Evolutionary conservation across 2,888 invertebrate genomes (phyloP), one percentile per base, ranked within the genome.

Genomic region (Steromphala cineraria): DNA sequence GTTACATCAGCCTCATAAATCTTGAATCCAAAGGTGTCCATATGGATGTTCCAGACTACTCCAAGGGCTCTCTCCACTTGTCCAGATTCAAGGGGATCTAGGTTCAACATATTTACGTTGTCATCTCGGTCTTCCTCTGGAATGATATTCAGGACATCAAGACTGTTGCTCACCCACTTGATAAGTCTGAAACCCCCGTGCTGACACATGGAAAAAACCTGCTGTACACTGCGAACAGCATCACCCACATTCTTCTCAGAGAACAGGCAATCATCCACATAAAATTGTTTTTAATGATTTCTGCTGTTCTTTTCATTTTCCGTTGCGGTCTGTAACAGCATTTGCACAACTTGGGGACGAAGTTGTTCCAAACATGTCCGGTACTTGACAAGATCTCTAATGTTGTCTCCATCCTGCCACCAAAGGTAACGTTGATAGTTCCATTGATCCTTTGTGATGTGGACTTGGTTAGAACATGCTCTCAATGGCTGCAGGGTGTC

Each of bases 401-500:
- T 53, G 52, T 17, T 24, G 75, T 75, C 53, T 19, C 53, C 75
- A 10, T 53, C 53, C 10, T 17, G 52, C 81, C 84, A 87, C 86
- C 84, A 86, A 19, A 84, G 78, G 75, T 85, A 85, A 19, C 82
- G 53, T 13, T 83, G 53, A 10, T 56, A 76, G 46, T 81, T 78
- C 28, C 83, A 75, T 52, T 86, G 83, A 5, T 81, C 24, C 19
- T 80, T 62, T 1, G 55, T 19, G 2, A 87, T 85, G 13, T 53
- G 62, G 8, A 85, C 83, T 52, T 85, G 85, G 75, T n/a, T 79
- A 79, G 53, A 83, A 82, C 83, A 83, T 84, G 67, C 56, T 79
- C n/a, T 86, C 83, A 46, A 84, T 84, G 78, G n/a, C n/a, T n/a
- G n/a, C n/a, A n/a, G n/a, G n/a, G n/a, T n/a, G n/a, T n/a, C n/a